Conservation (phyloP, 2,797 vertebrate genomes). For the Falco berigora region DNA sequence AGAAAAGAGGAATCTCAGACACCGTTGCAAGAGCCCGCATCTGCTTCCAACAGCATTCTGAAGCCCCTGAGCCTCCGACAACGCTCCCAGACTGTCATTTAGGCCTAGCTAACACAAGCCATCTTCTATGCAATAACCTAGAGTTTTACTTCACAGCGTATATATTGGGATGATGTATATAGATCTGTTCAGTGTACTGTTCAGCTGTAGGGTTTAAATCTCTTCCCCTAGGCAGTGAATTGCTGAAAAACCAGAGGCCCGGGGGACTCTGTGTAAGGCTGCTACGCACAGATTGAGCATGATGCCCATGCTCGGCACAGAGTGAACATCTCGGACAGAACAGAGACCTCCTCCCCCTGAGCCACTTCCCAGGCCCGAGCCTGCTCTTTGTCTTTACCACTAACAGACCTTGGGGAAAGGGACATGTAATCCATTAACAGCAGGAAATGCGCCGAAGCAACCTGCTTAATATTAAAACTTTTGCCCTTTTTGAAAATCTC, state of each 20-base stretch:
- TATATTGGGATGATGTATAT: background rate
- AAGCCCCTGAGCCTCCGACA: conserved; percentile 68
- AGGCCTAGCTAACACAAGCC: background rate
- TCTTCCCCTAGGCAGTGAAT: background rate
- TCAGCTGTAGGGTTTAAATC: background rate
- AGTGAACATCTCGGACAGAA: background rate
- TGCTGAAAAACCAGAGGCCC: background rate
- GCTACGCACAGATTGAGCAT: background rate
- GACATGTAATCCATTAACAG: background rate
- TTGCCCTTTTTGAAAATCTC: background rate
- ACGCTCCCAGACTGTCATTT: conserved; percentile 77
- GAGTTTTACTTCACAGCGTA: conserved; percentile 7
- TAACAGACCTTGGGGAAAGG: background rate
- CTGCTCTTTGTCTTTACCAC: background rate
- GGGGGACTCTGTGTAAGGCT: background rate
- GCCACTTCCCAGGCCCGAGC: background rate
- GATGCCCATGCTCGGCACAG: background rate
- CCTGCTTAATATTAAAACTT: background rate
- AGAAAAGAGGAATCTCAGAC: conserved; percentile 74
- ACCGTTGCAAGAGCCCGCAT: conserved; percentile 53
- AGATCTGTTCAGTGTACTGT: background rate
- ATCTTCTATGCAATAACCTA: conserved; percentile 72
- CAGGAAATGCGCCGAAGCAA: background rate
- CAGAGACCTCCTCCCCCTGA: background rate
- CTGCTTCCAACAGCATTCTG: background rate